Base-by-base conservation (phyloP, 1,140 invertebrate species). In the Cheumatopsyche charites region DNA sequence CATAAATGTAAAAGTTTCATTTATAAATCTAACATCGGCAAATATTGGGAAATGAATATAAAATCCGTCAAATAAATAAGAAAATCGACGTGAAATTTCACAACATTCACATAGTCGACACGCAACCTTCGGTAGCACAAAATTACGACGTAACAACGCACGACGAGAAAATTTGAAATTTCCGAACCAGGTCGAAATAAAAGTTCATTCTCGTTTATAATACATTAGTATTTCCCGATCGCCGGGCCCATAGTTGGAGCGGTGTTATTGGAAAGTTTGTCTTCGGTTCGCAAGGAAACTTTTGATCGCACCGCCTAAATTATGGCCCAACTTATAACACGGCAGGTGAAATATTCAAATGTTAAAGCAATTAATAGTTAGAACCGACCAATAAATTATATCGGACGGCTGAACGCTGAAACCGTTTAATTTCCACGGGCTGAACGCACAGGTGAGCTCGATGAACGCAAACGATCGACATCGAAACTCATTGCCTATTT, bases 321-420 rank as follows among this genome's bases (percentile, higher is more conserved):
- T 72, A 72, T 72, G 70, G 62, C 45, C 62, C 62, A 72, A 72
- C 62, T 72, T 72, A 58, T 43, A 58, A 55, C 43, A 26, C 45
- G 62, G 25, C 62, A 71, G 69, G 61, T 62, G 47, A 72, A 65
- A 58, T 72, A 58, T 43, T 72, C 62, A 52, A 49, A 58, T 55
- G 49, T 63, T 45, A 72, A 43, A 65, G 47, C 62, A 41, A 72
- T 66, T 65, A 72, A 63, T 58, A 58, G 62, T 25, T 47, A 19
- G 26, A 45, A 23, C 58, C 58, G 26, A 19, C 21, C 17, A 13
- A 62, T 65, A 71, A 71, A 63, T 70, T 62, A 71, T 65, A 41
- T 66, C 41, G 13, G 43, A 67, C 15, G 11, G 4, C n/a, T 66
- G 7, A 62, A 5, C 62, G 36, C 13, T 21, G 43, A 58, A 58